A percentile compares a stretch with the other conserved stretches of the same genome.
Evolutionary conservation across 1,140 invertebrate genomes (phyloP).

Genomic region (Delia radicum): DNA sequence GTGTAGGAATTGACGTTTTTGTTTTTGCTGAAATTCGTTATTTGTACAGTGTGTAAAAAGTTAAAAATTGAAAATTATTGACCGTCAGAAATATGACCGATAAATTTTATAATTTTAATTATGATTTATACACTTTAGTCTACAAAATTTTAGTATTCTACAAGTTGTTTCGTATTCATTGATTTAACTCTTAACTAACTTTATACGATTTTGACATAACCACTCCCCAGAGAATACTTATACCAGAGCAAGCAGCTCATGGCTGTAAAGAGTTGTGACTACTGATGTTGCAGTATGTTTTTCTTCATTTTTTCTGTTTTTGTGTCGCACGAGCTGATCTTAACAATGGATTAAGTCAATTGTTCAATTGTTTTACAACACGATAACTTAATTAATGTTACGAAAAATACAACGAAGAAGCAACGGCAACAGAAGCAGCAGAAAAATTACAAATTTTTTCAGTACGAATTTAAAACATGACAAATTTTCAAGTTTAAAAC

Average conservation of each 20-base stretch:
- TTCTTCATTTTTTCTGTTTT: not conserved
- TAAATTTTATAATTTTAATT: no score
- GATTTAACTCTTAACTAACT: no score
- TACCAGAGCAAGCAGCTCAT: not conserved
- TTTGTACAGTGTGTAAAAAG: no score
- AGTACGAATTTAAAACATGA: constrained; percentile 12
- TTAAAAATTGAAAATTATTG: no score
- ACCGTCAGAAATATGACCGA: no score
- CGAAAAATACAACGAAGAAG: not conserved
- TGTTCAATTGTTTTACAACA: constrained; percentile 24
- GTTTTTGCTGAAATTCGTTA: no score
- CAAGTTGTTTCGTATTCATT: no score
- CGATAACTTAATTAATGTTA: constrained; percentile 21
- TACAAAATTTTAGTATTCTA: no score
- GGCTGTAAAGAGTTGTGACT: not conserved
- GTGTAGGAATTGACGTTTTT: no score
- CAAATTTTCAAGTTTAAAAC: constrained; percentile 12
- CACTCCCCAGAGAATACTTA: constrained; percentile 9
- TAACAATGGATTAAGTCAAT: constrained; percentile 23
- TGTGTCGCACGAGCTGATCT: constrained; percentile 18
- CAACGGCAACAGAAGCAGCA: not conserved
- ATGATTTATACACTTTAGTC: no score
- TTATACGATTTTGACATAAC: not conserved
- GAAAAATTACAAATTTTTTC: not conserved
- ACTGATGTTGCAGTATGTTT: not conserved